Base-by-base conservation (phyloP, 92 coral and sea anemone genomes). In the Palythoa grandiflora region DNA sequence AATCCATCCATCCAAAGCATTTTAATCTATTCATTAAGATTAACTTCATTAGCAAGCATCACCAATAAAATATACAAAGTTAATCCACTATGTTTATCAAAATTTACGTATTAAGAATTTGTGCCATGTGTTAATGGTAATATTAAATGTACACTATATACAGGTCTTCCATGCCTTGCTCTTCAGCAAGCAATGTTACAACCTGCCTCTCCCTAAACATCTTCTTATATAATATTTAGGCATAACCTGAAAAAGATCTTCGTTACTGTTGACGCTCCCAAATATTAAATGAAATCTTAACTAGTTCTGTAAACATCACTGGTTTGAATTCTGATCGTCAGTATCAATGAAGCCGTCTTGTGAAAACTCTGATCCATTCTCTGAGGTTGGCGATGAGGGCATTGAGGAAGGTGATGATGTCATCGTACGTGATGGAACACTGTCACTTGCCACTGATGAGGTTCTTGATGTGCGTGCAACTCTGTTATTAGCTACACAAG, bases 381-480 rank as follows among this genome's bases (percentile, higher is more conserved):
- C 98, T 0, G 93, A 90, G 38, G 98, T 96, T 38, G 99, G 99
- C 7, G 99, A 97, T 10, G 99, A 95, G 3, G 99, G 99, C 74
- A 94, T 95, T 19, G 99, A 97, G 51, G 91, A 92, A 19, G 98
- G 98, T 6, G 99, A 95, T 74, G 93, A 88, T 44, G 93, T 90
- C 83, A 89, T 84, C 10, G 99, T 94, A 17, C 99, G 93, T 1
- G 98, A 95, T 19, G 93, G 94, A 39, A 94, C 94, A 84, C 98
- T 94, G 78, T 95, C 98, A 88, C 98, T 95, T 4, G 98, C 98
- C 90, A 95, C 91, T 38, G 98, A 95, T 36, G 98, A 95, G 11
- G 98, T 95, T 86, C 98, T 90, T 76, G 98, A 95, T 39, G 98
- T 84, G 21, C 98, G 93, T 79, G 91, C 90, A 20, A 90, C 79